Evolutionary conservation across 2,113 vertebrate genomes (phyloP).

Genomic region (Callaeas wilsoni): DNA sequence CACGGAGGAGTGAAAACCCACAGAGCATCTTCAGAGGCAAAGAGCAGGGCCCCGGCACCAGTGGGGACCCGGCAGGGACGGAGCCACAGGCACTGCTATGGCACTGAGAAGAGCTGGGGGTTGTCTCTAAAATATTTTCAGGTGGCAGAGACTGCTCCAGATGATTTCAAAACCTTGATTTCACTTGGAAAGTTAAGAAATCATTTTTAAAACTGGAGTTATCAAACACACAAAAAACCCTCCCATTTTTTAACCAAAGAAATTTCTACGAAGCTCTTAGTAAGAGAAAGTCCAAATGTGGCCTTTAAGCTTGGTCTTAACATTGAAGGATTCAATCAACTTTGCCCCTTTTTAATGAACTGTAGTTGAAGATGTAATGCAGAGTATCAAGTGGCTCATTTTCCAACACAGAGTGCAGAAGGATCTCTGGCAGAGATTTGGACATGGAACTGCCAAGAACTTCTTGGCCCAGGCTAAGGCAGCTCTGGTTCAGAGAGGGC

Average conservation of each 20-base stretch:
- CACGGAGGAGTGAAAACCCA: background rate
- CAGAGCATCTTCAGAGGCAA: background rate
- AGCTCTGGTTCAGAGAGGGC: conserved; percentile 1
- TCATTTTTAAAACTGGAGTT: background rate
- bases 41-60: accelerated
- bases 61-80: background rate
- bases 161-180: background rate
- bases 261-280: background rate
- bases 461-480: background rate
- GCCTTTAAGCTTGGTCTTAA: background rate
- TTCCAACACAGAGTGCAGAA: background rate
- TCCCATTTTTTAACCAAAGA: background rate
- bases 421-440: background rate
- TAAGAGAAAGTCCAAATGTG: background rate
- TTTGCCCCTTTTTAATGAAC: conserved; percentile 4
- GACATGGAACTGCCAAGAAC: background rate
- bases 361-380: background rate
- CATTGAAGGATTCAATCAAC: background rate
- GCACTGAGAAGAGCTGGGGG: background rate
- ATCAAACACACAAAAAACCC: background rate
- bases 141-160: background rate
- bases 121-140: background rate
- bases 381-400: background rate
- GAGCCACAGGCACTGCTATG: background rate
- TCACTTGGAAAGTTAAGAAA: background rate